These are phyloP conservation scores for Hippocampus kuda DNA, from an alignment of 2,797 vertebrate genomes.

Conservation along the genomic window DNA sequence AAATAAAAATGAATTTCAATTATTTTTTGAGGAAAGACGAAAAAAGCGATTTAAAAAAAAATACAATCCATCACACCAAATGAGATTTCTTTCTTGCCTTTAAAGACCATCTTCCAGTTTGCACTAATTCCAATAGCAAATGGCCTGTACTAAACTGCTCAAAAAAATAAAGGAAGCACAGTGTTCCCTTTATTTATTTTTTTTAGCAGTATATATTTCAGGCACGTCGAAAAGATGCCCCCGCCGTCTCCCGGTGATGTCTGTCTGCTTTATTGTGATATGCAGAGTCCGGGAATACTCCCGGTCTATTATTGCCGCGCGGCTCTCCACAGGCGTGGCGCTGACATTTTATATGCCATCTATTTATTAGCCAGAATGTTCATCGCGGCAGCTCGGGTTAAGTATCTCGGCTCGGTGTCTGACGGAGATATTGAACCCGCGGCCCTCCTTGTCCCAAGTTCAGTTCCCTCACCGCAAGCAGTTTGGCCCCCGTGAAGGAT, in stretches of 20 bases:
- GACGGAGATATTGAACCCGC: slow-evolving; percentile 68
- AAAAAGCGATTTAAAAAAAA: background rate
- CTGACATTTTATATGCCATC: slow-evolving; percentile 69
- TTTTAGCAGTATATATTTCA: background rate
- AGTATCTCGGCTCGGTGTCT: slow-evolving; percentile 67
- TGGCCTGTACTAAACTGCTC: background rate
- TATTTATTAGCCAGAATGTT: slow-evolving; percentile 71
- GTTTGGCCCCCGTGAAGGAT: slow-evolving; percentile 67
- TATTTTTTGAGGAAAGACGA: background rate
- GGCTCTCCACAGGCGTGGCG: slow-evolving; percentile 28
- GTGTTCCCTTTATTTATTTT: too few relatives aligned
- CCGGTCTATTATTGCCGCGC: slow-evolving; percentile 34
- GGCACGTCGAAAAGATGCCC: slow-evolving; percentile 9
- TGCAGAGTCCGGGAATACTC: slow-evolving; percentile 8
- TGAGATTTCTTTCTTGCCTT: slow-evolving; percentile 1
- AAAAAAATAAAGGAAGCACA: too few relatives aligned
- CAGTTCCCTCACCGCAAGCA: slow-evolving; percentile 72
- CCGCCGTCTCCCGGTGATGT: background rate
- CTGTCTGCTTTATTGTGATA: slow-evolving; percentile 11
- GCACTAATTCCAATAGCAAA: background rate
- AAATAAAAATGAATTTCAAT: background rate
- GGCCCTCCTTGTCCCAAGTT: slow-evolving; percentile 69
- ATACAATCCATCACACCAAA: background rate
- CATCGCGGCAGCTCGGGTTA: slow-evolving; percentile 69
- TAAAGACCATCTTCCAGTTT: background rate